Percentiles rank a stretch among this genome's conserved stretches.
phyloP scores from a whole-genome alignment of 2,888 invertebrate species.

The Thera obeliscata region DNA sequence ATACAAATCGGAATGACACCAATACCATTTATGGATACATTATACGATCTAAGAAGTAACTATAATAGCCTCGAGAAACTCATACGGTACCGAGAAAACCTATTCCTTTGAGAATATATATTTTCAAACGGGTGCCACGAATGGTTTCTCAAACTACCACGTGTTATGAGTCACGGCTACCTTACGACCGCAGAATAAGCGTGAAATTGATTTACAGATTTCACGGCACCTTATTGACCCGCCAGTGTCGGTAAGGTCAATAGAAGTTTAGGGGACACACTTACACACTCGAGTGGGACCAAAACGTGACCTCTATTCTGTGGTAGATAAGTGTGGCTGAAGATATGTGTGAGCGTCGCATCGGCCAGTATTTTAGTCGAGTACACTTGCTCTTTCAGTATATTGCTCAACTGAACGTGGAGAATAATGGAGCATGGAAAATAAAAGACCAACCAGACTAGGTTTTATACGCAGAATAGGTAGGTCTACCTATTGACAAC shows the following conservation, averaged over 20 bases:
- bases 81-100: background rate
- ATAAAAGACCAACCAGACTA: no score
- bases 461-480: background rate
- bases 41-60: background rate
- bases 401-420: background rate
- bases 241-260: conserved; percentile 41
- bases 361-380: background rate
- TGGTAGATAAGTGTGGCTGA: background rate
- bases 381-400: background rate
- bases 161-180: conserved; percentile 49
- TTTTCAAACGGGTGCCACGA: conserved; percentile 46
- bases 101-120: background rate
- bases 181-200: conserved; percentile 49
- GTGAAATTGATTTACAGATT: conserved; percentile 54
- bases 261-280: conserved; percentile 29
- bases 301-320: conserved; percentile 9
- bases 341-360: background rate
- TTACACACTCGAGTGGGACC: conserved; percentile 12
- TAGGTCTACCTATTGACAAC: background rate
- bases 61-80: conserved; percentile 1
- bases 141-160: conserved; percentile 58
- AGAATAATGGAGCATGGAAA: background rate
- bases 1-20: conserved; percentile 1
- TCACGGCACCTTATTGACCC: conserved; percentile 46
- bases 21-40: background rate